phyloP scores from a whole-genome alignment of 2,888 invertebrate genomes.

The Myopa tessellatipennis region DNA sequence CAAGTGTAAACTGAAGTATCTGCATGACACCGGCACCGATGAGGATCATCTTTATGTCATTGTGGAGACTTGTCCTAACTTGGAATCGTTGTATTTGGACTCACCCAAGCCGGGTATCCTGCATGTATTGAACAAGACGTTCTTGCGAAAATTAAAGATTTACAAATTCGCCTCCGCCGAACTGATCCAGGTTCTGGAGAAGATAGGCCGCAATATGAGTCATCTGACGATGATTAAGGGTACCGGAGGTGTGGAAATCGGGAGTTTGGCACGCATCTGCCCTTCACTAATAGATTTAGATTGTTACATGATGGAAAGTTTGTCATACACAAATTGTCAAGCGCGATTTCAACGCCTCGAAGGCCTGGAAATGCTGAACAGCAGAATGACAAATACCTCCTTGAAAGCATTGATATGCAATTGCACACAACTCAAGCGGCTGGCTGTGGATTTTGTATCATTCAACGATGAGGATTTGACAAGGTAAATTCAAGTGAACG shows the following conservation, averaged over 20 bases:
- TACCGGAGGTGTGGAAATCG: conserved; percentile 72
- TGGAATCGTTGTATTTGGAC: conserved; percentile 76
- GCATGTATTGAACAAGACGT: conserved; percentile 55
- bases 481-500: conserved; percentile 64
- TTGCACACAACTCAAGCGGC: conserved; percentile 73
- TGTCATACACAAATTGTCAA: conserved; percentile 71
- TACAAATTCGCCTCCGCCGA: conserved; percentile 75
- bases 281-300: conserved; percentile 74
- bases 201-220: conserved; percentile 70
- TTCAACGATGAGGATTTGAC: conserved; percentile 77
- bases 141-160: conserved; percentile 72
- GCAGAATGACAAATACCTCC: conserved; percentile 71
- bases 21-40: conserved; percentile 76
- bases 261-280: conserved; percentile 72
- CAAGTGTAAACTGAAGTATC: conserved; percentile 75
- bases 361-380: conserved; percentile 76
- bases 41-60: conserved; percentile 73
- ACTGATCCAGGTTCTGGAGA: conserved; percentile 71
- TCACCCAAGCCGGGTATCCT: conserved; percentile 71
- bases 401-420: conserved; percentile 74
- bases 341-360: conserved; percentile 73
- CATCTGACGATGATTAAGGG: conserved; percentile 73
- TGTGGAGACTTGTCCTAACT: conserved; percentile 72
- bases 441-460: conserved; percentile 75
- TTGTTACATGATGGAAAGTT: conserved; percentile 75